These are phyloP conservation scores for Pelagia noctiluca DNA, from an alignment of 30 jellyfish, hydroid and myxozoan species.

Conservation along the genomic window DNA sequence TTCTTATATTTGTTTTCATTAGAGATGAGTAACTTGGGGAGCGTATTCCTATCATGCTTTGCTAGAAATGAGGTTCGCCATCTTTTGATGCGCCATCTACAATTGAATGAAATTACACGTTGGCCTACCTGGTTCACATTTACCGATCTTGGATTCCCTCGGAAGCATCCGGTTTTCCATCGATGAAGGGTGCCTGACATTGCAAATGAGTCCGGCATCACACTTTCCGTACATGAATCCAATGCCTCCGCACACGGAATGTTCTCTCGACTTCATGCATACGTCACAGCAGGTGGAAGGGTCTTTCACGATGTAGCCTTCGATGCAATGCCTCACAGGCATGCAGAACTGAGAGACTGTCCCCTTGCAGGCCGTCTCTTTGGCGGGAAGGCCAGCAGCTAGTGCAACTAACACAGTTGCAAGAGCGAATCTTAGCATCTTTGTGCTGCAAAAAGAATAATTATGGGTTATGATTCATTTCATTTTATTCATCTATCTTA, in stretches of 20 bases:
- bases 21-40: too few species aligned
- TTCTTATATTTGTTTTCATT: too few species aligned
- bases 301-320: constrained; percentile 67
- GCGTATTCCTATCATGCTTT: too few species aligned
- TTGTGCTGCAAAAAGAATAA: not conserved
- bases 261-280: constrained; percentile 42
- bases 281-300: constrained; percentile 65
- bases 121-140: constrained; percentile 81
- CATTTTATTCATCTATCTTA: too few species aligned
- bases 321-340: constrained; percentile 36
- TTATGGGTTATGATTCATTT: too few species aligned
- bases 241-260: constrained; percentile 63
- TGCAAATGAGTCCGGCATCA: constrained; percentile 57
- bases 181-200: constrained; percentile 66
- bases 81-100: too few species aligned
- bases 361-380: not conserved
- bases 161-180: constrained; percentile 17
- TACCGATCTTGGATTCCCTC: constrained; percentile 50
- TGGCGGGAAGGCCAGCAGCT: constrained; percentile 6
- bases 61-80: too few species aligned
- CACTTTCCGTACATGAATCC: constrained; percentile 53
- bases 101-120: too few species aligned
- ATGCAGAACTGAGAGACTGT: constrained; percentile 3
- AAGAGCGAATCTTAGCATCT: not conserved
- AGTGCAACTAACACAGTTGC: not conserved